These are phyloP conservation scores for Silvanus unidentatus DNA, from an alignment of 2,888 invertebrate genomes.

Conservation along the genomic window DNA sequence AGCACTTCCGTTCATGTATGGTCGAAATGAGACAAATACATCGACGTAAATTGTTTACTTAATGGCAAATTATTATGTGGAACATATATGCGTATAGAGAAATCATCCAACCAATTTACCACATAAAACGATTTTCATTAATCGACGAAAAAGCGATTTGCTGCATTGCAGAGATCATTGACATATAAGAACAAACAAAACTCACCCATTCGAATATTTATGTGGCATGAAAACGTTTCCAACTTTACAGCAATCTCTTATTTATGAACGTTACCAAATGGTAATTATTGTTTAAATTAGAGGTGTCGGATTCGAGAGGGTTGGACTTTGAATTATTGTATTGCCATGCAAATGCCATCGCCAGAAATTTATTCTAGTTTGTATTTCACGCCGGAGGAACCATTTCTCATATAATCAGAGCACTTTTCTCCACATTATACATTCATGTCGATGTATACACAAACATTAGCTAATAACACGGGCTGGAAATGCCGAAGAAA, in stretches of 20 bases:
- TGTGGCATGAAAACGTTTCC: no score
- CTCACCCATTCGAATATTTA: not conserved
- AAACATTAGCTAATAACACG: no score
- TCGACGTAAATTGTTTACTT: conserved; percentile 24
- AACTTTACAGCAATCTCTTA: conserved; percentile 14
- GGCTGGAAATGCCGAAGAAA: no score
- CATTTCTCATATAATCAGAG: no score
- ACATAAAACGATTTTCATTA: not conserved
- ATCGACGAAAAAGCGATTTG: no score
- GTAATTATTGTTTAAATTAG: conserved; percentile 26
- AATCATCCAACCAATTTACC: conserved; percentile 4
- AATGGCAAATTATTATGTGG: conserved; percentile 21
- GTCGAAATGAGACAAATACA: conserved; percentile 21
- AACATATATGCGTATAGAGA: conserved; percentile 12
- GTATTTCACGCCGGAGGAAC: no score
- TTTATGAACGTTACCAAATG: conserved; percentile 19
- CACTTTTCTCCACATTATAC: no score
- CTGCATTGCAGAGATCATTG: no score
- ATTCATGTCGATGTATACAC: no score
- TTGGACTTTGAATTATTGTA: conserved; percentile 23
- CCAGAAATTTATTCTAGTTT: no score
- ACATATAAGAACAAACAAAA: not conserved
- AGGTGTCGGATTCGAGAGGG: conserved; percentile 22
- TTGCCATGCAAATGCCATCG: conserved; percentile 21
- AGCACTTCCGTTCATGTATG: conserved; percentile 25